These are phyloP conservation scores for Zygaena filipendulae DNA, from an alignment of 2,888 invertebrate genomes.

Conservation along the genomic window DNA sequence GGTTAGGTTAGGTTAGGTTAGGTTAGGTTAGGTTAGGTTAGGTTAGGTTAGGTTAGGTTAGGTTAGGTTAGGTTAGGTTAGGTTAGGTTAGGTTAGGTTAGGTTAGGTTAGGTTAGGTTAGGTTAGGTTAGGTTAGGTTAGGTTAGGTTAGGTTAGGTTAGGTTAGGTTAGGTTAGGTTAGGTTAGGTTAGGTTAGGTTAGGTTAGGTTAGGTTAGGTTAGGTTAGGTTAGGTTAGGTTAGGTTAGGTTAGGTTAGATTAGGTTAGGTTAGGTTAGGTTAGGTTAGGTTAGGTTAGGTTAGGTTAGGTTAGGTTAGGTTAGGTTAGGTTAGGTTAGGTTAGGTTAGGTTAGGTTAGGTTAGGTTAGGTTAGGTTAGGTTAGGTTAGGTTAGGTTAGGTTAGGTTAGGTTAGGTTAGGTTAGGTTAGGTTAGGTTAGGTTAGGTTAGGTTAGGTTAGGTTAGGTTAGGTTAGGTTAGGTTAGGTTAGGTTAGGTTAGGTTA, in stretches of 20 bases:
- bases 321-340: slow-evolving; percentile 2
- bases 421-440: too few relatives aligned
- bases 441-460: slow-evolving; percentile 9
- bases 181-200: not conserved
- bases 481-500: slow-evolving; percentile 11
- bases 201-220: slow-evolving; percentile 2
- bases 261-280: slow-evolving; percentile 3
- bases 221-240: slow-evolving; percentile 2
- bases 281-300: slow-evolving; percentile 2
- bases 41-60: slow-evolving; percentile 5
- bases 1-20: slow-evolving; percentile 5
- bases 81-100: slow-evolving; percentile 4
- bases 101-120: slow-evolving; percentile 1
- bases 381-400: slow-evolving; percentile 17
- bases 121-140: slow-evolving; percentile 1
- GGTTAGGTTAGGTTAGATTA: slow-evolving; percentile 3
- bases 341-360: slow-evolving; percentile 3
- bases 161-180: slow-evolving; percentile 1
- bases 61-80: slow-evolving; percentile 5
- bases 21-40: slow-evolving; percentile 5
- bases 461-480: slow-evolving; percentile 8
- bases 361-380: slow-evolving; percentile 16
- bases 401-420: slow-evolving; percentile 4
- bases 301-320: slow-evolving; percentile 4
- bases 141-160: slow-evolving; percentile 1